Evolutionary conservation across 2,113 vertebrate genomes (phyloP), one percentile per base, ranked within the genome.

Genomic region (Ceyx cyanopectus): DNA sequence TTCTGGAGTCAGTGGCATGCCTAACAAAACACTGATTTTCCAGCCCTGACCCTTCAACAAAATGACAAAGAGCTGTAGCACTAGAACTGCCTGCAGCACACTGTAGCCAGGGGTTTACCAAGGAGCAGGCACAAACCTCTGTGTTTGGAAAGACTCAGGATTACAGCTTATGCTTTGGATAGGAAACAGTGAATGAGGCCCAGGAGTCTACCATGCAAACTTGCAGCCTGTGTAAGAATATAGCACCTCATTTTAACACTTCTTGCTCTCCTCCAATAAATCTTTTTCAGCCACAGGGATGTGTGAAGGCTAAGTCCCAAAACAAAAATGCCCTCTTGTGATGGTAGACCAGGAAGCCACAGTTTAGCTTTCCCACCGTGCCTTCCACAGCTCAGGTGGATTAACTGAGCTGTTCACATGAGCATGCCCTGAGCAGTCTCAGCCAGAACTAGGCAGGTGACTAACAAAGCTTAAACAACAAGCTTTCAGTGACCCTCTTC

Each of bases 21-120:
- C 83, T 91, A 92, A 57, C 89, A 92, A 96, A 96, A 70, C 21
- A 66, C 77, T 73, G 40, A 66, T 90, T 97, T 96, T 67, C 76
- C 41, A 86, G n/a, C n/a, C 26, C 48, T 70, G 54, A 23, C 22
- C n/a, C 41, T 89, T 77, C 78, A 92, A 73, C 20, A 70, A 89
- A 88, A 88, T 65, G 13, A 76, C 22, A 41, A 61, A 89, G 27
- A 60, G 22, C 40, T 91, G 74, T 48, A 70, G 24, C 1, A 1
- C 14, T 66, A 69, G 34, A 58, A 66, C 30, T 57, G 41, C 53
- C 61, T 32, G 10, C 68, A 92, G 54, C 73, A 76, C 50, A 30
- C 43, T 58, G 75, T 37, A 40, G n/a, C 60, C 67, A 87, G 60
- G 48, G 85, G 32, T 67, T 81, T 95, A 57, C 43, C 62, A 93